These are phyloP conservation scores for Rana temporaria DNA, from an alignment of 2,113 vertebrate species.

Conservation along the genomic window DNA sequence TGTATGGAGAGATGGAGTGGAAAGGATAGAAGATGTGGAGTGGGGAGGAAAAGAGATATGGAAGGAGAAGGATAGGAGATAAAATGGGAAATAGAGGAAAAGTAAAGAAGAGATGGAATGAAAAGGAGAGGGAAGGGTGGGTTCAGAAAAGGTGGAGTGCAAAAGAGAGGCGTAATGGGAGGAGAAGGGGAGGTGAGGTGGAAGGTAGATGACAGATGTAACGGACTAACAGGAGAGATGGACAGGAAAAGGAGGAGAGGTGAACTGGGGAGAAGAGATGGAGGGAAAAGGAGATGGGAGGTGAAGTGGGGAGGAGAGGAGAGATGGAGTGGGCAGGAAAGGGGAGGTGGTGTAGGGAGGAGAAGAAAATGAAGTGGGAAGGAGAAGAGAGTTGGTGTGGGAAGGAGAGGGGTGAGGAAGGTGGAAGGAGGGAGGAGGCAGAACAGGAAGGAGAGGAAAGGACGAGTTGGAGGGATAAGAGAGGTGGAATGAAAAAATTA, in stretches of 20 bases:
- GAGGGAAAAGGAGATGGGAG: no score
- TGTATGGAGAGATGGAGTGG: not conserved
- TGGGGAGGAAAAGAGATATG: not conserved
- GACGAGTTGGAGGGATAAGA: not conserved
- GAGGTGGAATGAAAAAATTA: no score
- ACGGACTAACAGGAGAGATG: no score
- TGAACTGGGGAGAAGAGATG: no score
- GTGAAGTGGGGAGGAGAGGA: not conserved
- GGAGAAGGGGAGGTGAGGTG: no score
- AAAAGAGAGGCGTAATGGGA: no score
- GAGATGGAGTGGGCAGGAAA: not conserved
- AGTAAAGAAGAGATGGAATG: no score
- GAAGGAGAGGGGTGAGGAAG: not conserved
- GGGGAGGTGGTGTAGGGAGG: not conserved
- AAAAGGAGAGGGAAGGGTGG: no score
- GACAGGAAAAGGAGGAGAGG: no score
- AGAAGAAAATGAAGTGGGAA: not conserved
- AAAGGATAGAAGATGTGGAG: not conserved
- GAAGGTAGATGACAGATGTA: no score
- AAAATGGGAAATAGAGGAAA: no score
- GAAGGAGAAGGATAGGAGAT: not conserved
- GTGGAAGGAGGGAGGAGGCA: not conserved
- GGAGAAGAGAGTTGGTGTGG: not conserved
- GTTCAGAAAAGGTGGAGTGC: no score
- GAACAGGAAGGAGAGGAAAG: not conserved